These are phyloP conservation scores for Crax fasciolata DNA, from an alignment of 2,797 vertebrate genomes.

Conservation along the genomic window DNA sequence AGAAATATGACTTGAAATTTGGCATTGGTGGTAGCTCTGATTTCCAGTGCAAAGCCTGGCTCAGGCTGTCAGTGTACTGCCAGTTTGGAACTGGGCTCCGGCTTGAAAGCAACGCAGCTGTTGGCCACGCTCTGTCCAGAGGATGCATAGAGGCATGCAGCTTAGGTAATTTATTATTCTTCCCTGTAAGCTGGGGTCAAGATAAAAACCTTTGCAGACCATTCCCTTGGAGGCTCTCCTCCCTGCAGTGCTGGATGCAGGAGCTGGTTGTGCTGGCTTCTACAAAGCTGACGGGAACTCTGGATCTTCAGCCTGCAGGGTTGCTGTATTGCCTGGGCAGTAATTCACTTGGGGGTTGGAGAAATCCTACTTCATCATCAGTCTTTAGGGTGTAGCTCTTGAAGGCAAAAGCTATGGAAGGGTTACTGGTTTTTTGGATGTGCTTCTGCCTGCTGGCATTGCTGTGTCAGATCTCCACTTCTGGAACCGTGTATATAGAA, in stretches of 20 bases:
- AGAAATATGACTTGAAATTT: constrained; percentile 77
- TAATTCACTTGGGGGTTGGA: neutral
- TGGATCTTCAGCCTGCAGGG: accelerated
- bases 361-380: neutral
- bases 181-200: neutral
- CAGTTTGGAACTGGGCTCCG: neutral
- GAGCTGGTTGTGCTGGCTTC: neutral
- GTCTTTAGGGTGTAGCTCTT: neutral
- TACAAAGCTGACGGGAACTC: accelerated
- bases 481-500: neutral
- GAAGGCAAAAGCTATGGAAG: neutral
- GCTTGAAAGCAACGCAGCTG: neutral
- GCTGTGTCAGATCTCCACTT: accelerated
- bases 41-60: constrained; percentile 24
- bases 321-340: neutral
- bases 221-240: neutral
- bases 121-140: neutral
- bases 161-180: neutral
- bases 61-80: neutral
- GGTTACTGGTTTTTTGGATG: accelerated
- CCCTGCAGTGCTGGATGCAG: neutral
- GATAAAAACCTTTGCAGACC: neutral
- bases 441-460: neutral
- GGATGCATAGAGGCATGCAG: neutral
- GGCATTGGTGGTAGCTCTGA: constrained; percentile 63